Evolutionary conservation across 2,888 invertebrate species (phyloP).

Genomic region (Pandemis heparana): DNA sequence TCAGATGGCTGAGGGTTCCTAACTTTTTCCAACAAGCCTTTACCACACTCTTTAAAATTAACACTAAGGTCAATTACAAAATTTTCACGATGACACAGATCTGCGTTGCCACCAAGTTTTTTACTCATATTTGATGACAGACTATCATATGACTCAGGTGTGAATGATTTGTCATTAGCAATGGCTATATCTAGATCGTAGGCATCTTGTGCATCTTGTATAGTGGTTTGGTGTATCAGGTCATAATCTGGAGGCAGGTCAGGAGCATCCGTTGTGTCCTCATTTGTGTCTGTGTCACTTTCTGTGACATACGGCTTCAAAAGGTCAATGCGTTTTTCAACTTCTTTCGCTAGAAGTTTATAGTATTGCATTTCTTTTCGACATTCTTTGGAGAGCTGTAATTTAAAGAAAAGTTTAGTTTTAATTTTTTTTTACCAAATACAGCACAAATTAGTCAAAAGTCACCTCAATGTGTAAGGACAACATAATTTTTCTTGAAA

Average conservation of each 20-base stretch:
- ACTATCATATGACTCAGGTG: conserved; percentile 48
- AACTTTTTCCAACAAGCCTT: conserved; percentile 50
- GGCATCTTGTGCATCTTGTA: conserved; percentile 49
- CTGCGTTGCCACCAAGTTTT: conserved; percentile 47
- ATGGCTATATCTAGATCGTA: conserved; percentile 49
- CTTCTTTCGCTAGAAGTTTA: conserved; percentile 87
- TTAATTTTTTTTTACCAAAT: conserved; percentile 22
- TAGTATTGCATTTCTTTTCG: conserved; percentile 88
- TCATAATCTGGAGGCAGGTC: conserved; percentile 68
- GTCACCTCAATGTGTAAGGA: conserved; percentile 45
- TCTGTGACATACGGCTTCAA: conserved; percentile 69
- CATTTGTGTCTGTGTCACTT: conserved; percentile 61
- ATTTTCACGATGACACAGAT: conserved; percentile 57
- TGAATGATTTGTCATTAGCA: conserved; percentile 44
- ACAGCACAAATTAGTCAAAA: conserved; percentile 31
- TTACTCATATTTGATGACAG: conserved; percentile 52
- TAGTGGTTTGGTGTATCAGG: conserved; percentile 55
- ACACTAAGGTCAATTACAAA: conserved; percentile 68
- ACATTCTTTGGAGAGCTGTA: conserved; percentile 88
- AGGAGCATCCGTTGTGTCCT: conserved; percentile 66
- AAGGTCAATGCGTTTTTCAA: conserved; percentile 85
- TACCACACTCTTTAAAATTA: conserved; percentile 62
- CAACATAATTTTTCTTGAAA: conserved; percentile 19
- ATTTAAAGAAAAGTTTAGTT: conserved; percentile 47
- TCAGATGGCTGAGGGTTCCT: conserved; percentile 55